Evolutionary conservation across 2,888 invertebrate genomes (phyloP), one percentile per base, ranked within the genome.

Genomic region (Rotaria sp.): DNA sequence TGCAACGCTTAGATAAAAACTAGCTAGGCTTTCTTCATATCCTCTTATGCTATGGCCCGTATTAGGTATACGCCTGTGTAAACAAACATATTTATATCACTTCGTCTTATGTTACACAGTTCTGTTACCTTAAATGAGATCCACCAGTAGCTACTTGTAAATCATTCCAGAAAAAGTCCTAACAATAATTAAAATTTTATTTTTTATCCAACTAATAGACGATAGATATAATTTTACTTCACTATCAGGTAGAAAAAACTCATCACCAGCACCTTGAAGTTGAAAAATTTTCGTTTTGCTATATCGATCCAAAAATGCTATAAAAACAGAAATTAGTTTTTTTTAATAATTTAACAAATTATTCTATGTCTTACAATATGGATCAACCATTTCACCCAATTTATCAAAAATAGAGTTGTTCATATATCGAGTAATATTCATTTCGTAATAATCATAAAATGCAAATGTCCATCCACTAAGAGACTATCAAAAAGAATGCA

Each of bases 391-490:
- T 67, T 88, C 87, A 2, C 88, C 89, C 89, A 89, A 88, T 24
- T 84, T 80, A 67, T 52, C 38, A 38, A 87, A 50, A 18, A 38
- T 75, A 35, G 89, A 89, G 84, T 87, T 88, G 84, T 89, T 89
- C 26, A 90, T 87, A 30, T 88, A 85, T 26, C 75, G 74, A 2
- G 89, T 90, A 84, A 89, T 88, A 84, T 89, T 89, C n/a, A 88
- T 87, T 18, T 87, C 86, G 86, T 89, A 89, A 87, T 90, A 90
- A 85, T 89, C 89, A 21, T 88, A 86, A 85, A 90, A 89, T 26
- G 89, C 89, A 75, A 89, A 89, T 13, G 90, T 89, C 90, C 90
- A 90, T 35, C 90, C 89, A 35, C 89, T 89, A 21, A 89, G 87
- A 11, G 89, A 88, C 45, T 50, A 18, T 50, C 2, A 15, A 50